Percentiles rank a stretch among this genome's conserved stretches.
These are phyloP conservation scores for Epinotia ramella DNA, from an alignment of 2,888 invertebrate species.

Conservation along the genomic window DNA sequence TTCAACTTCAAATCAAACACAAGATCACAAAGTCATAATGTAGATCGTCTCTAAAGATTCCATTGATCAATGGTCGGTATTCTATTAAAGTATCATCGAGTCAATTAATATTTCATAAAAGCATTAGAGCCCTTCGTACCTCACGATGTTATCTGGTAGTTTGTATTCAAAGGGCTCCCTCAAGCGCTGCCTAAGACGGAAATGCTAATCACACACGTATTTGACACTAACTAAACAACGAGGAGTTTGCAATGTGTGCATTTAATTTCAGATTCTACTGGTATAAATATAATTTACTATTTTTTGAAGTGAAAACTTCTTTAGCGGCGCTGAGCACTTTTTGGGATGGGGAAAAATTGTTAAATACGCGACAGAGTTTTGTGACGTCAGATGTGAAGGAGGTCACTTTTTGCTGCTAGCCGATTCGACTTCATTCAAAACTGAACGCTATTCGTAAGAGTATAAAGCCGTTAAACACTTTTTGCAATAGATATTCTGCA, in stretches of 20 bases:
- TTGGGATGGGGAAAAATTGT: no score
- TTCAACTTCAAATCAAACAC: slow-evolving; percentile 17
- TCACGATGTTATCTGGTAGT: slow-evolving; percentile 72
- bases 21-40: slow-evolving; percentile 15
- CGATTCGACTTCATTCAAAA: no score
- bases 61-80: slow-evolving; percentile 16
- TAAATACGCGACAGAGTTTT: no score
- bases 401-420: no score
- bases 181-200: slow-evolving; percentile 70
- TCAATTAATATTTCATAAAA: slow-evolving; percentile 59
- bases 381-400: no score
- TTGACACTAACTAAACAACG: slow-evolving; percentile 62
- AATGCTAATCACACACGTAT: slow-evolving; percentile 70
- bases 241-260: slow-evolving; percentile 37
- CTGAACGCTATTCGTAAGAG: no score
- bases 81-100: slow-evolving; percentile 44
- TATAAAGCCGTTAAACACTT: no score
- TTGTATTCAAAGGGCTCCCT: slow-evolving; percentile 74
- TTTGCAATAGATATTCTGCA: no score
- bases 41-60: slow-evolving; percentile 30
- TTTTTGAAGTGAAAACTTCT: no score
- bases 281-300: not conserved
- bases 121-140: slow-evolving; percentile 56
- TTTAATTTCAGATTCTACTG: slow-evolving; percentile 4
- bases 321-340: no score